phyloP scores from a whole-genome alignment of 2,888 invertebrate species.

The Prionchulus punctatus region DNA sequence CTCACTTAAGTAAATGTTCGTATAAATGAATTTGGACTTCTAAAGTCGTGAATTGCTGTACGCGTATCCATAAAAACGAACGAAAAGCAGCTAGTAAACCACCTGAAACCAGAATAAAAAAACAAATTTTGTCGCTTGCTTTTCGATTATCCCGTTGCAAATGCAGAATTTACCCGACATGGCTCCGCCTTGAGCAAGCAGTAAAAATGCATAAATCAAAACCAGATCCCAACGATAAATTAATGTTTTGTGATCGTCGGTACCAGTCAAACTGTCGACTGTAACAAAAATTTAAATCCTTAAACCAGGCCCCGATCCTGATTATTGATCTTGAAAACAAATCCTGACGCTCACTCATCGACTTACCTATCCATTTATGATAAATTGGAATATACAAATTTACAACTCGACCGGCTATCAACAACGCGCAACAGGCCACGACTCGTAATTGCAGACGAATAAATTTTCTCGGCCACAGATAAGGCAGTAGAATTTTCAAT shows the following conservation, averaged over 20 bases:
- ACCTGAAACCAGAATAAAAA: conserved; percentile 40
- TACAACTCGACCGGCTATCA: conserved; percentile 61
- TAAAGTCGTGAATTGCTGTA: conserved; percentile 81
- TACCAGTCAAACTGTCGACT: conserved; percentile 12
- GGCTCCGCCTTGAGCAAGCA: conserved; percentile 88
- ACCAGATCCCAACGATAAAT: conserved; percentile 75
- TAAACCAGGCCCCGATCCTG: too few species aligned
- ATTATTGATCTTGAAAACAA: too few species aligned
- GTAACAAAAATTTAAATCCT: conserved; percentile 3
- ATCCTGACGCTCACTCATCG: too few species aligned
- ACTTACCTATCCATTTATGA: conserved; percentile 66
- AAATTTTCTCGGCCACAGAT: conserved; percentile 80
- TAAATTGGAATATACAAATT: conserved; percentile 85
- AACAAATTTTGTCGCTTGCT: background rate
- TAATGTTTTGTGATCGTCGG: conserved; percentile 32
- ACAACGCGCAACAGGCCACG: conserved; percentile 56
- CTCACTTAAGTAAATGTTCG: conserved; percentile 58
- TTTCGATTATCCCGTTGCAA: background rate
- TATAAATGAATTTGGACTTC: conserved; percentile 73
- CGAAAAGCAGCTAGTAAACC: conserved; percentile 75
- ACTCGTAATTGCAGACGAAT: conserved; percentile 60
- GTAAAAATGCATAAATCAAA: conserved; percentile 63
- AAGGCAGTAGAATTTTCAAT: conserved; percentile 46
- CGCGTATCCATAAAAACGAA: conserved; percentile 76
- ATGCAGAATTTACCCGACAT: conserved; percentile 20